Evolutionary conservation across 2,797 vertebrate species (phyloP).

Genomic region (Linurgus olivaceus): DNA sequence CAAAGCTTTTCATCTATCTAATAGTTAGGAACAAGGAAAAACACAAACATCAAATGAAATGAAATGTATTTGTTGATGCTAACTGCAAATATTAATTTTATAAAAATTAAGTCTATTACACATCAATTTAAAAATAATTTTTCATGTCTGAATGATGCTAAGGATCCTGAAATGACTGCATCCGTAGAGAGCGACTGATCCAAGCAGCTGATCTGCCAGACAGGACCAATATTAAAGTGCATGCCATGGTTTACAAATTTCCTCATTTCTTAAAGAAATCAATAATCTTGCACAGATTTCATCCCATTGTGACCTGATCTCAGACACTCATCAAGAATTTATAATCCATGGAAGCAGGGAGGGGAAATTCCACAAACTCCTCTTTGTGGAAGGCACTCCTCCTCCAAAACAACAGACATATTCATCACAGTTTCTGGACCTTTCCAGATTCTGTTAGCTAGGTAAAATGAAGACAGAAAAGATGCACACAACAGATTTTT

Average conservation of each 20-base stretch:
- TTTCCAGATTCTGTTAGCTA: neutral
- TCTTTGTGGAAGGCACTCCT: neutral
- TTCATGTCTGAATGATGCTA: neutral
- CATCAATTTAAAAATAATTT: neutral
- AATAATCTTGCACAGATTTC: neutral
- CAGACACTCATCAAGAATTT: neutral
- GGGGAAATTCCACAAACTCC: neutral
- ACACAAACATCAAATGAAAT: constrained; percentile 61
- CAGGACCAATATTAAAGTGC: neutral
- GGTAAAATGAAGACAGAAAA: neutral
- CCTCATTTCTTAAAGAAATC: neutral
- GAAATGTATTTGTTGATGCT: constrained; percentile 59
- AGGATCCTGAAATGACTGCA: neutral
- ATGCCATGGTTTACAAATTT: neutral
- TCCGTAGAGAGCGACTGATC: neutral
- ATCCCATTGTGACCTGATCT: neutral
- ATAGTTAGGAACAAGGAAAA: constrained; percentile 64
- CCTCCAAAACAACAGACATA: neutral
- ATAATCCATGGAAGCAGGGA: neutral
- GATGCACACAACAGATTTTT: neutral
- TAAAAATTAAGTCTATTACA: constrained; percentile 20
- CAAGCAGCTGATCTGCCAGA: neutral
- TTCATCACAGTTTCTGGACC: neutral
- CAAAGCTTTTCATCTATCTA: constrained; percentile 26
- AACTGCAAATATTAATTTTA: constrained; percentile 13